A percentile compares a stretch with the other conserved stretches of the same genome.
phyloP scores from a whole-genome alignment of 2,113 vertebrate species.

The Hiodon tergisus region DNA sequence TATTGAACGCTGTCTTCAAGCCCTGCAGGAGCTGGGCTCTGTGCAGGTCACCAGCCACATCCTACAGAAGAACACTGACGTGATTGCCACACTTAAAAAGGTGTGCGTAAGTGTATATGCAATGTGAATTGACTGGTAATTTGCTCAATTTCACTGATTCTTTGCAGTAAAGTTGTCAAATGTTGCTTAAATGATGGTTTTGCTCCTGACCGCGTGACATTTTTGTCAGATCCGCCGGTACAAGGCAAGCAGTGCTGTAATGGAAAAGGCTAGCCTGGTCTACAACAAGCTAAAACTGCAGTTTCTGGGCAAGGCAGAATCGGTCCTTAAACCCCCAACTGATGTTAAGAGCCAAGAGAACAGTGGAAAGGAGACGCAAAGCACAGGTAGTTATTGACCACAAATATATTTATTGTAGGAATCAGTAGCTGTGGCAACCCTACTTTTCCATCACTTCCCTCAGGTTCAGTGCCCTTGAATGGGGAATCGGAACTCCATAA shows the following conservation, averaged over 20 bases:
- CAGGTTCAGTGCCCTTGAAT: slow-evolving; percentile 76
- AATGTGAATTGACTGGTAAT: neutral
- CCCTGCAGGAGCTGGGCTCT: slow-evolving; percentile 78
- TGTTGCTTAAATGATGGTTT: neutral
- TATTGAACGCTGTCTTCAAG: slow-evolving; percentile 83
- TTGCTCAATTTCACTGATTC: neutral
- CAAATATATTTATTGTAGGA: no score
- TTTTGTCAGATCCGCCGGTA: slow-evolving; percentile 83
- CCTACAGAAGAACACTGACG: slow-evolving; percentile 90
- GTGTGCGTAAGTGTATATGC: slow-evolving; percentile 41
- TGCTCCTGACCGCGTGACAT: neutral
- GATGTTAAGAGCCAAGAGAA: slow-evolving; percentile 62
- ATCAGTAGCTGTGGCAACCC: no score
- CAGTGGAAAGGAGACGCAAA: slow-evolving; percentile 50
- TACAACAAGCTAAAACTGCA: slow-evolving; percentile 89
- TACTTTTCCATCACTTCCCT: no score
- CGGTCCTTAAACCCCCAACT: slow-evolving; percentile 61
- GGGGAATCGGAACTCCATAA: slow-evolving; percentile 74
- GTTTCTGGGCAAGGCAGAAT: slow-evolving; percentile 79
- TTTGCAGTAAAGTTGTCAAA: no score
- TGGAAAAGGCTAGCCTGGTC: slow-evolving; percentile 88
- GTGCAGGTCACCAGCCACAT: slow-evolving; percentile 92
- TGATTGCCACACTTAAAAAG: slow-evolving; percentile 94
- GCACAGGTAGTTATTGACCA: slow-evolving; percentile 44
- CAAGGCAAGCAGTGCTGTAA: slow-evolving; percentile 88